These are phyloP conservation scores for Noctuana brunneofusca DNA, from an alignment of 2,888 invertebrate genomes.

Conservation along the genomic window DNA sequence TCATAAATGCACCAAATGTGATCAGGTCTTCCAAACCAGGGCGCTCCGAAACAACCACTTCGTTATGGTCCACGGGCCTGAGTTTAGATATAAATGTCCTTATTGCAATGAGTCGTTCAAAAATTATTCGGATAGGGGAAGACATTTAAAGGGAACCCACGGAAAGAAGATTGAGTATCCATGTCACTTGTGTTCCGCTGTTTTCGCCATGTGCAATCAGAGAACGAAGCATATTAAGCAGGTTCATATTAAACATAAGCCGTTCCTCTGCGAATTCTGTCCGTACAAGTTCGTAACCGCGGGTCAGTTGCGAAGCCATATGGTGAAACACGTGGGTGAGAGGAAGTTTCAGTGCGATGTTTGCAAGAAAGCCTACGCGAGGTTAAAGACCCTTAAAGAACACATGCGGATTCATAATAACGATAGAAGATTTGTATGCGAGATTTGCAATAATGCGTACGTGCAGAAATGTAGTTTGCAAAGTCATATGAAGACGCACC, in stretches of 20 bases:
- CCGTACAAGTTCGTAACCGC: slow-evolving; percentile 59
- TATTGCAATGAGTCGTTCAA: slow-evolving; percentile 66
- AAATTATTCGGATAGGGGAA: slow-evolving; percentile 58
- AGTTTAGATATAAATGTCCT: slow-evolving; percentile 56
- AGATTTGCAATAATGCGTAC: slow-evolving; percentile 63
- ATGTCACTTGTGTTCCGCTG: slow-evolving; percentile 64
- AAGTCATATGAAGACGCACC: slow-evolving; percentile 67
- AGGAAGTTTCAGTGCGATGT: slow-evolving; percentile 68
- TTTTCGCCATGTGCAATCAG: slow-evolving; percentile 63
- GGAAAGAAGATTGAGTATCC: slow-evolving; percentile 63
- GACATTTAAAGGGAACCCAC: slow-evolving; percentile 57
- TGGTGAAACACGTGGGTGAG: slow-evolving; percentile 61
- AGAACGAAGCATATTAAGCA: slow-evolving; percentile 67
- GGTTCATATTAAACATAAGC: slow-evolving; percentile 63
- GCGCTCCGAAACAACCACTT: slow-evolving; percentile 57
- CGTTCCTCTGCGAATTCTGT: slow-evolving; percentile 60
- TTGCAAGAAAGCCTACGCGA: slow-evolving; percentile 70
- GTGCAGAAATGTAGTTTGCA: slow-evolving; percentile 73
- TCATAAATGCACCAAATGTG: slow-evolving; percentile 62
- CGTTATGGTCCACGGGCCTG: slow-evolving; percentile 52
- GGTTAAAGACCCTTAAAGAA: slow-evolving; percentile 60
- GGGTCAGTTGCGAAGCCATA: slow-evolving; percentile 60
- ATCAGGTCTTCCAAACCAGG: slow-evolving; percentile 53
- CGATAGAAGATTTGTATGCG: slow-evolving; percentile 73
- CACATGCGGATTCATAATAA: slow-evolving; percentile 72